Evolutionary conservation across 2,888 invertebrate species (phyloP), one percentile per base, ranked within the genome.

Genomic region (Frankliniella intonsa): DNA sequence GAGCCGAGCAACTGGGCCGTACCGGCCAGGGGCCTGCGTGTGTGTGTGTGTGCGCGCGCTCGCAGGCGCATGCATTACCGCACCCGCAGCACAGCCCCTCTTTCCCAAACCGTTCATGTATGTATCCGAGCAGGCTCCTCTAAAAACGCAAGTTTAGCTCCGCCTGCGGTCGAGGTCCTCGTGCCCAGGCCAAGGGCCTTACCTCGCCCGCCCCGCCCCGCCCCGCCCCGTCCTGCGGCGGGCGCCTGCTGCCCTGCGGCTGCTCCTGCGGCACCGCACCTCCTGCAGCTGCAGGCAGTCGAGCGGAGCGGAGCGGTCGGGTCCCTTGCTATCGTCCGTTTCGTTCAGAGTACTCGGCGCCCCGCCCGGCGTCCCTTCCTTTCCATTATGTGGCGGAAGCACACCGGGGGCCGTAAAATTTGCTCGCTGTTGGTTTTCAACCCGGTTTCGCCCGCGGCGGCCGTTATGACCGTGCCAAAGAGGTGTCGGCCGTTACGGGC

Each of bases 401-500:
- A n/a, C 62, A 19, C 19, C 62, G 14, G 62, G 62, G 62, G 62
- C 38, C 62, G 62, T 62, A 62, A 62, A 62, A 62, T 62, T 62
- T n/a, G n/a, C 19, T n/a, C 62, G 62, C 14, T 62, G 62, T 62
- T 62, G 62, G 62, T 62, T 62, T 62, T 62, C 62, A 17, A n/a
- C 55, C 55, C 55, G 55, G 55, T 12, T 55, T 17, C 1, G 69
- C 8, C 22, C 69, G 69, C 9, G 25, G 69, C 69, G 22, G 69
- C 69, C 69, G 25, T 76, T 76, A 76, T 76, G 22, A 76, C 69
- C 25, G 12, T 76, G 69, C 69, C 69, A 25, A 76, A 76, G 22
- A 76, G 69, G 69, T 76, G 69, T 76, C 69, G 22, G 69, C 69
- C 69, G 69, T 76, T 25, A 76, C 69, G 22, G 55, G 69, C 69